These are phyloP conservation scores for Drosophila carrolli DNA, from an alignment of 1,140 invertebrate species.

Conservation along the genomic window DNA sequence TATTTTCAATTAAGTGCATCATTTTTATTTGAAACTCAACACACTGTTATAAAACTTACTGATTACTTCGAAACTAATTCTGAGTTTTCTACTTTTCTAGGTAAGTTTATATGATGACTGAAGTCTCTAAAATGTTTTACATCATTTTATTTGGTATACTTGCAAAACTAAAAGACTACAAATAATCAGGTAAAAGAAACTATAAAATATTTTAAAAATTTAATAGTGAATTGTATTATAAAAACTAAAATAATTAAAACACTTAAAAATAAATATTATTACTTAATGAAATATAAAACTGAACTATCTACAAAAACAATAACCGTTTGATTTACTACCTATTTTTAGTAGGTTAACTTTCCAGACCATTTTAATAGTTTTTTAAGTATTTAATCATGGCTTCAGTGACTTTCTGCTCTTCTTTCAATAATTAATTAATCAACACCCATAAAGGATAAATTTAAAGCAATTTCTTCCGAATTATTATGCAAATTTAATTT, in stretches of 20 bases:
- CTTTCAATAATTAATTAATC: too few relatives aligned
- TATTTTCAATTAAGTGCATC: conserved; percentile 17
- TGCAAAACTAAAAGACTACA: neutral
- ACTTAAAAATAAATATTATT: neutral
- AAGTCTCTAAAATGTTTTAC: neutral
- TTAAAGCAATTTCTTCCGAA: conserved; percentile 7
- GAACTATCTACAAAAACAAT: too few relatives aligned
- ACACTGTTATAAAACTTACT: neutral
- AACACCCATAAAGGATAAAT: neutral
- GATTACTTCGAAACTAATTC: conserved; percentile 26
- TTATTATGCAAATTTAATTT: conserved; percentile 31
- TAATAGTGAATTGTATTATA: neutral
- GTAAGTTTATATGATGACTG: conserved; percentile 52
- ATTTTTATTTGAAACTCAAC: conserved; percentile 6
- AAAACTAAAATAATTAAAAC: neutral
- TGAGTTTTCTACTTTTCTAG: conserved; percentile 55
- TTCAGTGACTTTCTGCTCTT: too few relatives aligned
- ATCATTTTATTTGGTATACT: neutral
- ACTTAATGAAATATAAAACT: neutral
- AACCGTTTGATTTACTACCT: too few relatives aligned
- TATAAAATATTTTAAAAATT: too few relatives aligned
- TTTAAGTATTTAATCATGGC: neutral
- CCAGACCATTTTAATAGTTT: too few relatives aligned
- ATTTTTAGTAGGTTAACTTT: too few relatives aligned
- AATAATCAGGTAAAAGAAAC: conserved; percentile 4